Conservation (phyloP, 2,113 vertebrate species). For the Cheilinus undulatus region DNA sequence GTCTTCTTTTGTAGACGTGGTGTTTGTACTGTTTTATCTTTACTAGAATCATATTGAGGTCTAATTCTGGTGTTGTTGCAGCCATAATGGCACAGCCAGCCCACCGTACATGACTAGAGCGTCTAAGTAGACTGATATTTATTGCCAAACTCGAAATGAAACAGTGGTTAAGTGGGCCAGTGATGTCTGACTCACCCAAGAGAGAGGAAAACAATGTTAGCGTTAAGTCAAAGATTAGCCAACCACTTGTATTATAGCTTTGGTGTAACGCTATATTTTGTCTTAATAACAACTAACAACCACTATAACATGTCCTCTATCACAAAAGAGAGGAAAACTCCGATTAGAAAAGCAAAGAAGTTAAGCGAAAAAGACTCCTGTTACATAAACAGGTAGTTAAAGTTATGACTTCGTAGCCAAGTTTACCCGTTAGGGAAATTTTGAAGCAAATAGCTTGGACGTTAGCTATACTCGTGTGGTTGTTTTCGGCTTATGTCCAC, state of each 20-base stretch:
- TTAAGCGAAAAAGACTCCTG: not conserved
- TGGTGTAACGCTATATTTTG: too few species aligned
- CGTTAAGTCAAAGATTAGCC: slow-evolving; percentile 20
- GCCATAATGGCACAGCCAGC: too few species aligned
- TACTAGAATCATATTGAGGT: too few species aligned
- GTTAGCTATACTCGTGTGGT: slow-evolving; percentile 1
- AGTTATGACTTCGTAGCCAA: slow-evolving; percentile 41
- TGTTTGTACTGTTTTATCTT: too few species aligned
- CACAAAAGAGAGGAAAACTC: rapidly evolving
- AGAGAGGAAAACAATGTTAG: slow-evolving; percentile 8
- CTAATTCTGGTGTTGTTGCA: too few species aligned
- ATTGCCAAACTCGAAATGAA: not conserved
- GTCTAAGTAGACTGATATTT: too few species aligned
- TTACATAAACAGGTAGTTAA: slow-evolving; percentile 26
- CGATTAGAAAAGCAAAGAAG: not conserved
- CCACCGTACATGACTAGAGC: too few species aligned
- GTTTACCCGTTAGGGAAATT: slow-evolving; percentile 14
- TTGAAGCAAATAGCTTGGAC: not conserved
- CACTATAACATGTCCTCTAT: rapidly evolving
- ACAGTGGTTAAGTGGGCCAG: not conserved
- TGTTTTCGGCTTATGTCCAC: not conserved
- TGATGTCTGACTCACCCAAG: slow-evolving; percentile 37
- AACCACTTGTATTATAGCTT: not conserved
- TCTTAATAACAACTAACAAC: not conserved
- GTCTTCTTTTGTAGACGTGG: too few species aligned